These are phyloP conservation scores for Ferdinandea cuprea DNA, from an alignment of 2,888 invertebrate species.

Conservation along the genomic window DNA sequence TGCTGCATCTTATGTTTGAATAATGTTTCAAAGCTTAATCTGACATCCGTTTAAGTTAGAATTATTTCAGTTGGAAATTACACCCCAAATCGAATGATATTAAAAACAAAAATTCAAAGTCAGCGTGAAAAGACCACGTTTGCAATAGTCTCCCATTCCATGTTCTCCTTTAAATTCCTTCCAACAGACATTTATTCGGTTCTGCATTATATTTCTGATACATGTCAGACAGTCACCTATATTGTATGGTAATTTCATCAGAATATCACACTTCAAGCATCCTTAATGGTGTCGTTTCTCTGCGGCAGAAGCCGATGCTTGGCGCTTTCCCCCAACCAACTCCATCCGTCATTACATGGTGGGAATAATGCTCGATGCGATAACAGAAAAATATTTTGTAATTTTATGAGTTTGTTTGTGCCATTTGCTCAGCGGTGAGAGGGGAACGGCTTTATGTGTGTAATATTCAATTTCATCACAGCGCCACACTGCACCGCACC, in stretches of 20 bases:
- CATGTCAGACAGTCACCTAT: conserved; percentile 45
- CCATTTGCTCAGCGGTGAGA: conserved; percentile 60
- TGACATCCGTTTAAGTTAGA: too few species aligned
- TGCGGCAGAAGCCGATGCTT: conserved; percentile 24
- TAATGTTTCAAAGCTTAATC: too few species aligned
- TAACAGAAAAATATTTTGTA: conserved; percentile 74
- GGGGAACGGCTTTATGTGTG: conserved; percentile 51
- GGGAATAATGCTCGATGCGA: conserved; percentile 68
- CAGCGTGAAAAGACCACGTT: too few species aligned
- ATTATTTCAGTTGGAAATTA: too few species aligned
- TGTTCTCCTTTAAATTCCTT: not conserved
- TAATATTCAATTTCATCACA: conserved; percentile 66
- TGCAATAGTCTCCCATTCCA: too few species aligned
- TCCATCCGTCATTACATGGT: conserved; percentile 61
- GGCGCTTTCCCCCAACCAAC: not conserved
- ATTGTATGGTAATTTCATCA: conserved; percentile 65
- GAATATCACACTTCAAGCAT: conserved; percentile 67
- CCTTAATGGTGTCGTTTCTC: conserved; percentile 70
- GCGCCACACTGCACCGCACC: not conserved
- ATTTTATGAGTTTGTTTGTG: conserved; percentile 74
- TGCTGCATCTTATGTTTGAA: too few species aligned
- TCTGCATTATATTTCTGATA: not conserved
- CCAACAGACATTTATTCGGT: too few species aligned
- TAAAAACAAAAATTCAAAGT: too few species aligned
- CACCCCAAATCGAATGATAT: too few species aligned